Conservation (phyloP, 2,797 vertebrate species). For the Argyrosomus regius region DNA sequence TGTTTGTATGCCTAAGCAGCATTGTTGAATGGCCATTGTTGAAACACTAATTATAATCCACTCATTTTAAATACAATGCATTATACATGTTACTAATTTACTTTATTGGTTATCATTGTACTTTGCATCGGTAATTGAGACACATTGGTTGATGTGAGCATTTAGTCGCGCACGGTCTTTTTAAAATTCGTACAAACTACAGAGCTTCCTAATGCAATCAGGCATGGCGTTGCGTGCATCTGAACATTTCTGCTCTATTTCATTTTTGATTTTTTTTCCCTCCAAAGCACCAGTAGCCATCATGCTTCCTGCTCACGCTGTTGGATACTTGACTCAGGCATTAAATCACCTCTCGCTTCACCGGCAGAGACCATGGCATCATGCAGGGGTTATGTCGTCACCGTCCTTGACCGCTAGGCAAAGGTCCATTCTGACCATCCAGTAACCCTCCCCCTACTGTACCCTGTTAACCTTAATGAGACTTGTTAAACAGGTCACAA, state of each 20-base stretch:
- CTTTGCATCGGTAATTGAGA: conserved; percentile 50
- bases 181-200: conserved; percentile 21
- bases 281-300: conserved; percentile 61
- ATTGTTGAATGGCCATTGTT: conserved; percentile 57
- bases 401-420: conserved; percentile 49
- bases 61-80: conserved; percentile 67
- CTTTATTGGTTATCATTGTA: conserved; percentile 38
- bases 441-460: background rate
- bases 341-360: conserved; percentile 69
- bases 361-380: conserved; percentile 40
- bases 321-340: conserved; percentile 65
- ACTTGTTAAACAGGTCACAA: conserved; percentile 18
- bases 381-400: conserved; percentile 40
- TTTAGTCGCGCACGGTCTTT: conserved; percentile 17
- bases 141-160: conserved; percentile 22
- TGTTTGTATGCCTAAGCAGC: conserved; percentile 53
- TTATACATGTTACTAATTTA: conserved; percentile 60
- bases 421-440: conserved; percentile 22
- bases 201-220: conserved; percentile 43
- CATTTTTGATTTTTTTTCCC: conserved; percentile 40
- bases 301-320: conserved; percentile 57
- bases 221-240: conserved; percentile 52
- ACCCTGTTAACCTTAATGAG: conserved; percentile 11
- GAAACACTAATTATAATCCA: conserved; percentile 52
- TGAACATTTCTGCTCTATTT: conserved; percentile 73